These are phyloP conservation scores for Drosophila nigromelanica DNA, from an alignment of 1,140 invertebrate species.

Conservation along the genomic window DNA sequence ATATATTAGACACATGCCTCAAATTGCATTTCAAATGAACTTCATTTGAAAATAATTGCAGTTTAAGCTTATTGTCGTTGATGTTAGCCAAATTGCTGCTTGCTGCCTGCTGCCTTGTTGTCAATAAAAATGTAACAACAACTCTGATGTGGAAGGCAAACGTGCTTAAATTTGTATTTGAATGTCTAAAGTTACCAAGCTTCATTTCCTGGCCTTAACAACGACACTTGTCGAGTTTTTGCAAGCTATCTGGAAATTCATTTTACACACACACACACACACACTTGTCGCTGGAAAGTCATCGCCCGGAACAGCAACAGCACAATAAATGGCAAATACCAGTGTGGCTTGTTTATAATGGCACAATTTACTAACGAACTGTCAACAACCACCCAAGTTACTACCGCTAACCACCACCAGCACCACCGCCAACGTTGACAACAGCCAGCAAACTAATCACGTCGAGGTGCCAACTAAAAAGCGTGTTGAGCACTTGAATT, in stretches of 20 bases:
- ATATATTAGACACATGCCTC: conserved; percentile 72
- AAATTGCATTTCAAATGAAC: conserved; percentile 71
- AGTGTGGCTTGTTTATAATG: conserved; percentile 10
- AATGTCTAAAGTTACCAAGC: neutral
- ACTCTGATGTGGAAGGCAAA: neutral
- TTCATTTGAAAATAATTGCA: conserved; percentile 71
- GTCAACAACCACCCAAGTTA: neutral
- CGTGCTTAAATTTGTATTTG: neutral
- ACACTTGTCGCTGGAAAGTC: neutral
- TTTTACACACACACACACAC: neutral
- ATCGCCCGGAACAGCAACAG: neutral
- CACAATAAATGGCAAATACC: conserved; percentile 6
- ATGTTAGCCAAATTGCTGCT: conserved; percentile 19
- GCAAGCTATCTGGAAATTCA: neutral
- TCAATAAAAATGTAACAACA: conserved; percentile 4
- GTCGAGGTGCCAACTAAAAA: conserved; percentile 1
- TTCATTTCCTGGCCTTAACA: neutral
- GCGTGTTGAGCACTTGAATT: neutral
- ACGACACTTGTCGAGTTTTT: neutral
- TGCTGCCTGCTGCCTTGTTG: neutral
- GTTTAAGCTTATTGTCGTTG: conserved; percentile 55
- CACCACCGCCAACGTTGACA: neutral
- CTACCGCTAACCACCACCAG: neutral
- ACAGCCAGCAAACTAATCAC: conserved; percentile 1
- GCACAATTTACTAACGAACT: conserved; percentile 1